Evolutionary conservation across 1,140 invertebrate species (phyloP), one percentile per base, ranked within the genome.

Genomic region (Drosophila watanabei): DNA sequence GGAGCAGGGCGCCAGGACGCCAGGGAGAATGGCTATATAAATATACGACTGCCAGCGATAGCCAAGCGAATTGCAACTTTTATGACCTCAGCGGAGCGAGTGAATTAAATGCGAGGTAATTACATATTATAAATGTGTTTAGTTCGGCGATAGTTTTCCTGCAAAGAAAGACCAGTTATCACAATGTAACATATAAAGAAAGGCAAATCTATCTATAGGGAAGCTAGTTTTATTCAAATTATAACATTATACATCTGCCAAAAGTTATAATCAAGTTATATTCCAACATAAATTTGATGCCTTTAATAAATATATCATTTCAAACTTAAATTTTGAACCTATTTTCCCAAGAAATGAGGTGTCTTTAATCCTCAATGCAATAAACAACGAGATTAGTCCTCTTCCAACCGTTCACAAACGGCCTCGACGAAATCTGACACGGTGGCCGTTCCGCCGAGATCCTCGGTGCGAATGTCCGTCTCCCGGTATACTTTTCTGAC

Each of bases 31-130:
- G 77, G 83, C 83, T 69, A 78, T 89, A 89, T 88, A 87, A 87
- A 87, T 80, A 82, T 82, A 82, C 80, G 80, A 88, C 79, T 62
- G 69, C 45, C 41, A 32, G 71, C 80, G 80, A 80, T 86, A 86
- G 82, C 77, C 65, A 24, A 45, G 71, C 60, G 66, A 73, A 90
- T 66, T 51, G 78, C 39, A 68, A 77, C 68, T 90, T 90, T 89
- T 73, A 83, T 83, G 84, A 73, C 52, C 68, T 13, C 69, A 49
- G 24, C 20, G 43, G 46, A 54, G 73, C 77, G 79, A 82, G 79
- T 82, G 78, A 82, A 90, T 82, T 89, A 73, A 79, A 80, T 76
- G 86, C 61, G 54, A 69, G 61, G 70, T 90, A 86, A 90, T 90
- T 84, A 85, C 54, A 84, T 79, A 79, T 80, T 84, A 80, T 76